Conservation (phyloP, 2,888 invertebrate genomes). For the Rhopalosiphum nymphaeae region DNA sequence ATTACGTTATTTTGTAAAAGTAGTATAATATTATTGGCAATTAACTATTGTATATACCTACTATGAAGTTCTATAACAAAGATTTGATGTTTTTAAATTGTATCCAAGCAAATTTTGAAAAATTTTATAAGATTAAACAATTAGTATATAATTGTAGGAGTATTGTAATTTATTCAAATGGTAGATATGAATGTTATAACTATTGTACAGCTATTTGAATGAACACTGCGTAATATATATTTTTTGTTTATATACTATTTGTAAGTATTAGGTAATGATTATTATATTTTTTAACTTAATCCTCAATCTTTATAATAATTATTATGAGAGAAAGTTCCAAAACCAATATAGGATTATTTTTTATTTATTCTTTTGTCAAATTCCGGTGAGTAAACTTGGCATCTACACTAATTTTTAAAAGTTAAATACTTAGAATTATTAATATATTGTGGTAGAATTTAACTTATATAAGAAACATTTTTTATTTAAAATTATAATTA, state of each 20-base stretch:
- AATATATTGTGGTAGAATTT: background rate
- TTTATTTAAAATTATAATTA: background rate
- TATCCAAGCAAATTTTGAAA: background rate
- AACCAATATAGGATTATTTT: background rate
- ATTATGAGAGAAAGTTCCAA: background rate
- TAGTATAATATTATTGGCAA: background rate
- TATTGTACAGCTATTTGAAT: background rate
- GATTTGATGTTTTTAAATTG: background rate
- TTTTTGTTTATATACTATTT: constrained; percentile 23
- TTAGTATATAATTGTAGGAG: background rate
- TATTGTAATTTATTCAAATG: background rate
- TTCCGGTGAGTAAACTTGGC: background rate
- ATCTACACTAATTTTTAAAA: background rate
- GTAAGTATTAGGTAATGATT: background rate
- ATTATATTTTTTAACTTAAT: constrained; percentile 6
- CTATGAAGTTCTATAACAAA: background rate
- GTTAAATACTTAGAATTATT: background rate
- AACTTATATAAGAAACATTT: background rate
- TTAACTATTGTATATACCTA: background rate
- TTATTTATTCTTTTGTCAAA: background rate
- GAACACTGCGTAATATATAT: background rate
- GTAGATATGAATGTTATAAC: background rate
- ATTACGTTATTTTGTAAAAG: background rate
- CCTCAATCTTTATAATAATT: background rate
- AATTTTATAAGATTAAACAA: background rate